Base-by-base conservation (phyloP, 2,113 vertebrate genomes). In the Lycocorax pyrrhopterus region DNA sequence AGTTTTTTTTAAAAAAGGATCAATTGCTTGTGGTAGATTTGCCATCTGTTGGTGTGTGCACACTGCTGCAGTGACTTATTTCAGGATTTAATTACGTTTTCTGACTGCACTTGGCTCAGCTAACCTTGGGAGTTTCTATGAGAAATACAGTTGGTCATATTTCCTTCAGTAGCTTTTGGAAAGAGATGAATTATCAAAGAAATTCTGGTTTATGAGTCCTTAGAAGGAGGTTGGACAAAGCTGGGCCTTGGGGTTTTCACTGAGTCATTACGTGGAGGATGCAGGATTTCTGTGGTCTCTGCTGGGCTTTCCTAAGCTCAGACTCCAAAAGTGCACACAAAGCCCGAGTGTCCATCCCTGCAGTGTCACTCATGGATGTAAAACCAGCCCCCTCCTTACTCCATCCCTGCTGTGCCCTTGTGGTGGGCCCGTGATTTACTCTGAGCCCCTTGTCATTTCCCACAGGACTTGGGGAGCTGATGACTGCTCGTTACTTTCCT, bases 21-120 rank as follows among this genome's bases (percentile, higher is more conserved):
- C 56, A 67, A 68, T 44, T 82, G 56, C 59, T 84, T 32, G 75
- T 85, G 82, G 88, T 72, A 82, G 71, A 85, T 96, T 79, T 90
- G 71, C 85, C 82, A 73, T 80, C 92, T 91, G 85, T 87, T 93
- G 66, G 66, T 72, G 62, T 82, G 51, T 75, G 69, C 78, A 91
- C 58, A 60, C 71, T 79, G 87, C 53, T 62, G 63, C 29, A 39
- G 79, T 52, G 41, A 76, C 43, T 93, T 68, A 25, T 43, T 87
- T 51, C 67, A 62, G 71, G 33, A 58, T 85, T 79, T 85, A 79
- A 83, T 85, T 76, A 73, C 14, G 15, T 73, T 88, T 85, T 60
- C 79, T 92, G 75, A 43, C 83, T 88, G 90, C 72, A 62, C 46
- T 94, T 90, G 85, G 75, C 90, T 78, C 67, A 80, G 75, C n/a